Base-by-base conservation (phyloP, 2,113 vertebrate genomes). In the Microcebus ravelobensis region DNA sequence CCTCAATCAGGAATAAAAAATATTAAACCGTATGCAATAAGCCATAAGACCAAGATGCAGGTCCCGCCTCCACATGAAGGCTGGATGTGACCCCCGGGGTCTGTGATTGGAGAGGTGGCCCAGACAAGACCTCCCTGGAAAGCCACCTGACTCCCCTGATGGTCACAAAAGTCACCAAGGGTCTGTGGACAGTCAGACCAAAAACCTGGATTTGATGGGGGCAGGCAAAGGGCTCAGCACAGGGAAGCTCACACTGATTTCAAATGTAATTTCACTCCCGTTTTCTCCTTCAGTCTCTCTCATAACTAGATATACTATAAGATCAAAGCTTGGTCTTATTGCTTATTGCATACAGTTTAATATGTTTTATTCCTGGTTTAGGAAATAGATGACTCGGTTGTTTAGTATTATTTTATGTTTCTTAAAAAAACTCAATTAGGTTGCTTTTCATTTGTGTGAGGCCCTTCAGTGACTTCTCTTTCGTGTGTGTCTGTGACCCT, bases 371-470 rank as follows among this genome's bases (percentile, higher is more conserved):
- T 67, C 42, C 23, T 42, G 68, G 45, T 42, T 79, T 59, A 90
- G 90, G 36, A 82, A 94, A 42, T 45, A 36, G 31, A 20, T 10
- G 21, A 83, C 8, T 34, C 7, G 39, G 14, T 85, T 83, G 39
- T 68, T 87, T 61, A 59, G 59, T 63, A 50, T 39, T 61, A 34
- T 48, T 67, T 67, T 13, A 20, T 76, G 34, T 76, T 87, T 91
- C 27, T 74, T 88, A 1, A n/a, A 87, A 85, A n/a, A 91, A 79
- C 29, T 84, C 42, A 90, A 31, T 52, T 12, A 85, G 7, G n/a
- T 87, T 94, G 55, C 74, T 90, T 86, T 96, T 65, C 90, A 39
- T 59, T 79, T 91, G n/a, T 23, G 61, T 18, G 67, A 86, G 68
- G 55, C 39, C 57, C 81, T 90, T 42, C n/a, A 29, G 0, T 15